Evolutionary conservation across 2,113 vertebrate genomes (phyloP), one percentile per base, ranked within the genome.

Genomic region (Haemorhous mexicanus): DNA sequence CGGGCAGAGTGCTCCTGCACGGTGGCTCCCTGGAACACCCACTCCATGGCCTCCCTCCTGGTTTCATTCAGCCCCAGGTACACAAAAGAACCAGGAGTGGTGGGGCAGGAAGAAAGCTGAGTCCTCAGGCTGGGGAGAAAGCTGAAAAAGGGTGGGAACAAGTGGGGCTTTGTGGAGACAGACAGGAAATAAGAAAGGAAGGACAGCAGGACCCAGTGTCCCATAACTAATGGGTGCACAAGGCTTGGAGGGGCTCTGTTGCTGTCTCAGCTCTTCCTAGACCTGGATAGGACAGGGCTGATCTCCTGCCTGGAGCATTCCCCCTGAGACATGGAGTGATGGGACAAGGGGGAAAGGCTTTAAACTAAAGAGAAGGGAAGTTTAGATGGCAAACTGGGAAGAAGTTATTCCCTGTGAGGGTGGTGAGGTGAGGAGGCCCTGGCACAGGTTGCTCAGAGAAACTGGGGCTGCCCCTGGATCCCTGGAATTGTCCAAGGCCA

Each of bases 151-250:
- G 18, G 12, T 55, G 58, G 80, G 62, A 86, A 30, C 0, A 1
- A 23, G 37, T 1, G 9, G 7, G 33, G 21, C 2, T 73, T 43
- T 26, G 41, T 47, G 33, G 26, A 20, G 11, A n/a, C 3, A 8
- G 0, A 6, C 1, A 14, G 44, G 26, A 69, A 66, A 37, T 11
- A 6, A 43, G 39, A 63, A 17, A 59, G 32, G 27, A 69, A 56
- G 44, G 41, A 69, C 12, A 16, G 32, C 3, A 3, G 37, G 32
- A n/a, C 20, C 72, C 4, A 0, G 19, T 8, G 32, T 35, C 17
- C 2, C 39, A 11, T 10, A 35, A 4, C 0, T 30, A 27, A 35
- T 0, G 0, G 44, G 23, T 21, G 4, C 3, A 14, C 20, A 30
- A 26, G 41, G n/a, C 9, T 59, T 44, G 39, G 76, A 70, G 43